Evolutionary conservation across 2,113 vertebrate species (phyloP), one percentile per base, ranked within the genome.

Genomic region (Gnathochromis pfefferi): DNA sequence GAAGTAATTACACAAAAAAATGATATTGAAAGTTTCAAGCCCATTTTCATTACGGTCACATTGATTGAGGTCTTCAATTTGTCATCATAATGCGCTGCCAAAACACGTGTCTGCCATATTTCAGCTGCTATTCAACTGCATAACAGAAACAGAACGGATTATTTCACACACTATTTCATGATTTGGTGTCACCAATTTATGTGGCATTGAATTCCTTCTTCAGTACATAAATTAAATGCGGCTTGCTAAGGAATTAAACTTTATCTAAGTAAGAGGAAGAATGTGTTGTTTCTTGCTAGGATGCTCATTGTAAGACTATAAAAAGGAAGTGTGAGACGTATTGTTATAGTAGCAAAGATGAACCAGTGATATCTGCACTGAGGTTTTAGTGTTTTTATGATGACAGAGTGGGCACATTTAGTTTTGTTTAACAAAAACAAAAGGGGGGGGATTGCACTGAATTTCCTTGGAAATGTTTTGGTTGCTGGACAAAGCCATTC

Each of bases 391-490:
- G 70, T 68, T 13, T 68, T 19, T n/a, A 17, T 17, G 7, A 45
- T 75, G 26, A 54, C 21, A 80, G 8, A 55, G 68, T 23, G 10
- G 38, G 60, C 13, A 53, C 9, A n/a, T 87, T 81, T 63, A 28
- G 68, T 16, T 38, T 78, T 33, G 65, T 51, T 19, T 40, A 57
- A 81, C 49, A 78, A 84, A 73, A 73, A 26, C 14, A 47, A 5
- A 73, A 5, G 33, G 63, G 60, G 31, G 31, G 33, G 33, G 55
- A 51, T 9, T 21, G 33, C 49, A 80, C 49, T 58, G 19, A 16
- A 81, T 87, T 75, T 83, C 60, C 54, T 63, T 82, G 89, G 89
- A 81, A 92, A 88, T 78, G 87, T 81, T 94, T 78, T 60, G 49
- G 21, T 88, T 49, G 13, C 75, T 55, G 53, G 78, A 92, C 91